A percentile compares a stretch with the other conserved stretches of the same genome.
These are phyloP conservation scores for Agriopis marginaria DNA, from an alignment of 2,888 invertebrate genomes.

Conservation along the genomic window DNA sequence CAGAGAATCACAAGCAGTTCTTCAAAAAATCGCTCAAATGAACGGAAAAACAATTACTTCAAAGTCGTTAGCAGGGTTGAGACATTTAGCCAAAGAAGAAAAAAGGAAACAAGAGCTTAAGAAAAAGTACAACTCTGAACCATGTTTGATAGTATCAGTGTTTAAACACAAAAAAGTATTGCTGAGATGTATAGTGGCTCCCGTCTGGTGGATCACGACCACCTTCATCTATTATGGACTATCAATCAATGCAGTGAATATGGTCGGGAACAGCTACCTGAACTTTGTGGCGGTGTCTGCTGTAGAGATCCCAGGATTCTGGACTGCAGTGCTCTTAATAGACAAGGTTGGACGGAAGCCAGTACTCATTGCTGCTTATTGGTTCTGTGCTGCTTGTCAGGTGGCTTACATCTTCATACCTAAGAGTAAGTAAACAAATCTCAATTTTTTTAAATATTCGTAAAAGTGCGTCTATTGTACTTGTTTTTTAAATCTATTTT, in stretches of 20 bases:
- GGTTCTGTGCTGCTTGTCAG: slow-evolving; percentile 86
- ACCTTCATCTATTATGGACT: slow-evolving; percentile 89
- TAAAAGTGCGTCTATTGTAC: neutral
- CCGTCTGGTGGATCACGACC: slow-evolving; percentile 88
- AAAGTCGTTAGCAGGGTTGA: slow-evolving; percentile 63
- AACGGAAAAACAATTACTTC: slow-evolving; percentile 79
- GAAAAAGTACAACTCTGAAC: slow-evolving; percentile 50
- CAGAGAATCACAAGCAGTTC: slow-evolving; percentile 87
- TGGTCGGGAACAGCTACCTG: slow-evolving; percentile 87
- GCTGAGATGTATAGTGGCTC: slow-evolving; percentile 58
- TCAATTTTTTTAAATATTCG: neutral
- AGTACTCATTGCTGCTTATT: slow-evolving; percentile 83
- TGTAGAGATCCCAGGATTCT: slow-evolving; percentile 89
- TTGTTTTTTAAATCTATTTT: neutral
- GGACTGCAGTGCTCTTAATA: slow-evolving; percentile 85
- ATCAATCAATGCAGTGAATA: slow-evolving; percentile 87
- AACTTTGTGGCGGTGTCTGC: slow-evolving; percentile 87
- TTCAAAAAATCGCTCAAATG: slow-evolving; percentile 87
- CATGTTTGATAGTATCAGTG: slow-evolving; percentile 66
- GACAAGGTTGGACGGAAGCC: slow-evolving; percentile 86
- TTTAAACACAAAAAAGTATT: slow-evolving; percentile 63
- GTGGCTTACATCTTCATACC: slow-evolving; percentile 84
- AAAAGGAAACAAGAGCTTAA: slow-evolving; percentile 47
- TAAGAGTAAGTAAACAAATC: slow-evolving; percentile 57
- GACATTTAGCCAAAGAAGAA: slow-evolving; percentile 59